Base-by-base conservation (phyloP, 53 echinoderm and acorn worm genomes). In the Echinarachnius parma region DNA sequence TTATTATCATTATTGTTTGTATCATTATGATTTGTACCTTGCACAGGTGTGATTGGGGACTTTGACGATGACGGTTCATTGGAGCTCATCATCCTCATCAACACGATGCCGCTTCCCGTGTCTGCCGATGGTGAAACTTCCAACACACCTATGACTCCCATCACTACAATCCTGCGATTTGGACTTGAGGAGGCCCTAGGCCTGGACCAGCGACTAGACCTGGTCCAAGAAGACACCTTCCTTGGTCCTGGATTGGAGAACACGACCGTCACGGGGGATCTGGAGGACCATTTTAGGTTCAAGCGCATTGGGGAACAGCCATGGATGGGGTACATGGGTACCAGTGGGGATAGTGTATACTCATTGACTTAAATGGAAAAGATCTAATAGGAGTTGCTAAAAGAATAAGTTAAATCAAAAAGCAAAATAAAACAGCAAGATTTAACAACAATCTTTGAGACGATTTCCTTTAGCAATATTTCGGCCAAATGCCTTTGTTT, bases 321-420 rank as follows among this genome's bases (percentile, higher is more conserved):
- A 1, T 69, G 70, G 70, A 22, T 29, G 36, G 70, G 31, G 8
- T 53, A 69, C 35, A 22, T 69, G 70, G 70, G 70, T 35, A 69
- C 53, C 11, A 37, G 34, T 1, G 53, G 52, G 3, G 26, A 53
- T 53, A 33, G 53, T 10, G 25, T 33, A 34, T 69, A 69, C 53
- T n/a, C n/a, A n/a, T n/a, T n/a, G n/a, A n/a, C n/a, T n/a, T n/a
- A n/a, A n/a, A n/a, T n/a, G n/a, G n/a, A n/a, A n/a, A n/a, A n/a
- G n/a, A n/a, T n/a, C n/a, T n/a, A n/a, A n/a, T n/a, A n/a, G n/a
- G n/a, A n/a, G n/a, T n/a, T n/a, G n/a, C n/a, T n/a, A n/a, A n/a
- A n/a, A n/a, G n/a, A n/a, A n/a, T n/a, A n/a, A n/a, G n/a, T n/a
- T n/a, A n/a, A n/a, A n/a, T n/a, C n/a, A n/a, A n/a, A n/a, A n/a